These are phyloP conservation scores for Antrozous pallidus DNA, from an alignment of 2,797 vertebrate species.

Conservation along the genomic window DNA sequence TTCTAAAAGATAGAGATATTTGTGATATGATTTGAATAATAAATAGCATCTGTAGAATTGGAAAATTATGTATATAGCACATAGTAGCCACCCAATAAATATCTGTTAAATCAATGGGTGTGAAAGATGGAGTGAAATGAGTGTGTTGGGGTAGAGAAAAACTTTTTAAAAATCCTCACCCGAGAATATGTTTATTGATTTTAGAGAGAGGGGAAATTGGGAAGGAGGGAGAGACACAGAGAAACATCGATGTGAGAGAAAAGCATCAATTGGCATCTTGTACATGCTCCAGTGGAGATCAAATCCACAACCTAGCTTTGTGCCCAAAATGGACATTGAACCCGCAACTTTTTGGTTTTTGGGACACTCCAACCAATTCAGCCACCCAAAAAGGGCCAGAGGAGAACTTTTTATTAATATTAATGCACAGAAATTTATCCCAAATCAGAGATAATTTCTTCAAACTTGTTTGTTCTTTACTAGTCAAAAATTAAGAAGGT, in stretches of 20 bases:
- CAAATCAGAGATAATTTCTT: slow-evolving; percentile 21
- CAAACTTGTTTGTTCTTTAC: not conserved
- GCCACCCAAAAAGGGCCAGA: accelerated
- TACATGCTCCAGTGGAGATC: not conserved
- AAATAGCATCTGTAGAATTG: slow-evolving; percentile 33
- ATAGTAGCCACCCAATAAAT: slow-evolving; percentile 36
- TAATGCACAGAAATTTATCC: not conserved
- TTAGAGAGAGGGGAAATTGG: not conserved
- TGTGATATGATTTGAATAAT: slow-evolving; percentile 53
- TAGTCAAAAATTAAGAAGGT: not conserved
- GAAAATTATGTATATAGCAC: slow-evolving; percentile 12
- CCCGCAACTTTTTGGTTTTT: not conserved
- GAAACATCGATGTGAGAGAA: not conserved
- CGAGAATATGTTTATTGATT: not conserved
- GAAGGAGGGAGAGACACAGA: not conserved
- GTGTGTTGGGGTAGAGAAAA: accelerated
- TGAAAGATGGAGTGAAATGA: slow-evolving; percentile 15
- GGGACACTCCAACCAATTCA: not conserved
- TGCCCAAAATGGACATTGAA: not conserved
- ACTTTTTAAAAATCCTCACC: not conserved
- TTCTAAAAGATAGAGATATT: slow-evolving; percentile 44
- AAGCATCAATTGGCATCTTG: not conserved
- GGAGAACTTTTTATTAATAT: not conserved
- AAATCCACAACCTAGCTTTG: not conserved
- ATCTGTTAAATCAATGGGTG: not conserved